Evolutionary conservation across 2,888 invertebrate genomes (phyloP).

Genomic region (Thereva nobilitata): DNA sequence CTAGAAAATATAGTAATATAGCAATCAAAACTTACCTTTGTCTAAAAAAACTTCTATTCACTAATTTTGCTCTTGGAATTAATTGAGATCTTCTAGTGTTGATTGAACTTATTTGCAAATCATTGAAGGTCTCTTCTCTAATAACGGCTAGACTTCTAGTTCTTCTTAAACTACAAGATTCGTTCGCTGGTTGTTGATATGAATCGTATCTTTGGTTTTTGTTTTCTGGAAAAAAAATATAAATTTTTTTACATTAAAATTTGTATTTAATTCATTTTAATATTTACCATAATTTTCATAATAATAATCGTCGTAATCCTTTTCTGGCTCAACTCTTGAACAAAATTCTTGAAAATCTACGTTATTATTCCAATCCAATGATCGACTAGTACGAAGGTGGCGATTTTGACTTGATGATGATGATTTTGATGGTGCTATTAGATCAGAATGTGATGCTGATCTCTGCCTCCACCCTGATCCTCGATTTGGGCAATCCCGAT

Average conservation of each 20-base stretch:
- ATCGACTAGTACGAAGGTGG: constrained; percentile 52
- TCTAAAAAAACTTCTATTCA: constrained; percentile 74
- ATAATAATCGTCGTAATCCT: constrained; percentile 45
- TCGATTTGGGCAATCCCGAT: constrained; percentile 49
- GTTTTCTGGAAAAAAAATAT: constrained; percentile 7
- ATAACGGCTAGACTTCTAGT: constrained; percentile 77
- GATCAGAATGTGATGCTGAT: constrained; percentile 61
- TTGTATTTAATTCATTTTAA: background rate
- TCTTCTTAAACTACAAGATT: constrained; percentile 64
- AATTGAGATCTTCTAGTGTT: constrained; percentile 73
- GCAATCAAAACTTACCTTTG: constrained; percentile 64
- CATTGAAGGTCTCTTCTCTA: constrained; percentile 75
- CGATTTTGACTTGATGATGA: constrained; percentile 47
- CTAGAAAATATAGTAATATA: background rate
- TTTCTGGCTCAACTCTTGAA: constrained; percentile 56
- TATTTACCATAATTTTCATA: constrained; percentile 25
- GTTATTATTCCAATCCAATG: constrained; percentile 54
- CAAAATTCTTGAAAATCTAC: constrained; percentile 56
- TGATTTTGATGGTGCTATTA: constrained; percentile 53
- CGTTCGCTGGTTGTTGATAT: constrained; percentile 49
- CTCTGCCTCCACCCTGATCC: constrained; percentile 59
- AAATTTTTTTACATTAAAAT: background rate
- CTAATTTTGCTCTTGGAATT: constrained; percentile 78
- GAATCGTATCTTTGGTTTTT: constrained; percentile 12
- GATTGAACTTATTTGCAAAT: constrained; percentile 68